Conservation (phyloP, 2,888 invertebrate species). For the Tyria jacobaeae region DNA sequence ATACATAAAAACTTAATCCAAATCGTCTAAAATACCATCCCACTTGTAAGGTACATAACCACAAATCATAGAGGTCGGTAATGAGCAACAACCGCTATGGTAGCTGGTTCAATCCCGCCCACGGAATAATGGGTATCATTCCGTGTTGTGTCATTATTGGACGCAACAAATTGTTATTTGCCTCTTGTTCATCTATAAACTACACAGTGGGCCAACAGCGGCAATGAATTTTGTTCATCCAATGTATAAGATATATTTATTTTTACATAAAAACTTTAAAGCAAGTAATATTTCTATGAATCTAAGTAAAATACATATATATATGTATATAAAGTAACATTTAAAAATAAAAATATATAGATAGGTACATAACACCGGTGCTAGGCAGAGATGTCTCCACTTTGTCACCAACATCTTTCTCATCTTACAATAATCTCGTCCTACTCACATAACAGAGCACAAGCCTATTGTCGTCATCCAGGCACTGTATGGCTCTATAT, state of each 20-base stretch:
- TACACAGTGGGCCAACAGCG: conserved; percentile 7
- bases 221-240: background rate
- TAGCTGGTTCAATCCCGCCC: conserved; percentile 61
- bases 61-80: conserved; percentile 49
- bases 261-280: too few relatives aligned
- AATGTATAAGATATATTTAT: background rate
- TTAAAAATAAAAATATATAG: too few relatives aligned
- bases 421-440: too few relatives aligned
- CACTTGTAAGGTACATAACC: conserved; percentile 38
- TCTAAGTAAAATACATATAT: too few relatives aligned
- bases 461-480: too few relatives aligned
- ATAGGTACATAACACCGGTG: too few relatives aligned
- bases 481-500: too few relatives aligned
- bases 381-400: too few relatives aligned
- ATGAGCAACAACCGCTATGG: conserved; percentile 50
- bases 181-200: conserved; percentile 38
- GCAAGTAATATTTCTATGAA: too few relatives aligned
- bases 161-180: conserved; percentile 52
- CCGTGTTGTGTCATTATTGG: conserved; percentile 52
- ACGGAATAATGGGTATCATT: conserved; percentile 60
- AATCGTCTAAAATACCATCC: conserved; percentile 39
- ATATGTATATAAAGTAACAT: too few relatives aligned
- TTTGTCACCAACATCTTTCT: too few relatives aligned
- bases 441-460: too few relatives aligned
- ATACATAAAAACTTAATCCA: conserved; percentile 21